phyloP scores from a whole-genome alignment of 2,797 vertebrate genomes.

The Dryobates pubescens region DNA sequence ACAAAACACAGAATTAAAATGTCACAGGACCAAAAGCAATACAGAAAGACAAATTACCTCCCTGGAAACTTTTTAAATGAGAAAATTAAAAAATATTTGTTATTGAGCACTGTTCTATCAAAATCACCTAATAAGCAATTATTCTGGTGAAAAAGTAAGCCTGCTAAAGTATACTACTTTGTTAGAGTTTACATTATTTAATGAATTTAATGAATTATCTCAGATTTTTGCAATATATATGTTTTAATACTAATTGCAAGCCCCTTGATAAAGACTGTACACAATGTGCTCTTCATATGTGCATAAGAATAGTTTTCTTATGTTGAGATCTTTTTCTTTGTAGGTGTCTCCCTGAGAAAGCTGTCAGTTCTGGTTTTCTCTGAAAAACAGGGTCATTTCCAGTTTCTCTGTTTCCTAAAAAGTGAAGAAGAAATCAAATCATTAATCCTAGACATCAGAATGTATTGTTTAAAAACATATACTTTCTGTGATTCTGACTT shows the following conservation, averaged over 20 bases:
- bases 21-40: background rate
- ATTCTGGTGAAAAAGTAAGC: background rate
- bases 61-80: background rate
- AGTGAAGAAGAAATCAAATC: too few species aligned
- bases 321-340: background rate
- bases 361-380: background rate
- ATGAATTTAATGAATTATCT: background rate
- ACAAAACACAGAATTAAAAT: background rate
- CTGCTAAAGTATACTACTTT: background rate
- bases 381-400: background rate
- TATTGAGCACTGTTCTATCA: background rate
- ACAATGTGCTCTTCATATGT: rapidly evolving
- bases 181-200: background rate
- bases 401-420: background rate
- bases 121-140: background rate
- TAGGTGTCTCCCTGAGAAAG: background rate
- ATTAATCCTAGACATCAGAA: background rate
- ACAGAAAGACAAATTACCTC: background rate
- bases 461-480: background rate
- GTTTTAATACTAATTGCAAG: background rate
- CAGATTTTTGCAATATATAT: background rate
- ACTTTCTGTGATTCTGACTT: background rate
- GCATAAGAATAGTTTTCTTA: background rate
- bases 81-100: background rate
- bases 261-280: background rate